Conservation (phyloP, 1,140 invertebrate genomes). For the Drosophila repletoides region DNA sequence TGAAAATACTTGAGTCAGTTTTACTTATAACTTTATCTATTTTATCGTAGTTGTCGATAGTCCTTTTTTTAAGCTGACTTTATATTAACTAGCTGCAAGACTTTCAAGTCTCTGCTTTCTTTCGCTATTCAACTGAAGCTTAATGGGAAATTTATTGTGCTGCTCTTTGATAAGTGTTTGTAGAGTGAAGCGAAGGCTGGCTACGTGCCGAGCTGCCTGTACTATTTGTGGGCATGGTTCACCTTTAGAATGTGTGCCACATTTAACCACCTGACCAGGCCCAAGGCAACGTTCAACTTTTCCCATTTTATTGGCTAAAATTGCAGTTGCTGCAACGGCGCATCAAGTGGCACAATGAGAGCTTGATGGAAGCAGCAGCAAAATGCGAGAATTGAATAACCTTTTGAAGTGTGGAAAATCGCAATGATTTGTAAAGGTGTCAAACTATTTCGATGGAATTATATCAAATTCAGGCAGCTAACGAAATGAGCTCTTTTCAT, state of each 20-base stretch:
- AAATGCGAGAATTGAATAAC: too few relatives aligned
- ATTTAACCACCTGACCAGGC: conserved; percentile 11
- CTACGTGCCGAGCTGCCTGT: neutral
- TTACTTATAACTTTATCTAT: too few relatives aligned
- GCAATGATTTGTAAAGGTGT: too few relatives aligned
- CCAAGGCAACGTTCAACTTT: too few relatives aligned
- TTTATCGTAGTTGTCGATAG: too few relatives aligned
- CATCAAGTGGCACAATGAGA: conserved; percentile 38
- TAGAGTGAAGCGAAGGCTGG: neutral
- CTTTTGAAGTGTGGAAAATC: too few relatives aligned
- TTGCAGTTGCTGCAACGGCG: conserved; percentile 31
- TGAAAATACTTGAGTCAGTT: too few relatives aligned
- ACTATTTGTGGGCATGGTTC: neutral
- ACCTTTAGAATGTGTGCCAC: neutral
- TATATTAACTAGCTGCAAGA: neutral
- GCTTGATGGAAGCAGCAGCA: too few relatives aligned
- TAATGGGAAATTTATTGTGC: neutral
- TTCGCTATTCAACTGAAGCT: neutral
- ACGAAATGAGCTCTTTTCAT: too few relatives aligned
- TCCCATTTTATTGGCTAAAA: conserved; percentile 24
- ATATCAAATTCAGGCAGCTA: too few relatives aligned
- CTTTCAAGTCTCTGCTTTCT: neutral
- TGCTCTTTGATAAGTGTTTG: neutral
- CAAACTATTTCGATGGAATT: too few relatives aligned
- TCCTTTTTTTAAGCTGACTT: too few relatives aligned